Evolutionary conservation across 1,140 invertebrate species (phyloP), one percentile per base, ranked within the genome.

Genomic region (Diorhabda sublineata): DNA sequence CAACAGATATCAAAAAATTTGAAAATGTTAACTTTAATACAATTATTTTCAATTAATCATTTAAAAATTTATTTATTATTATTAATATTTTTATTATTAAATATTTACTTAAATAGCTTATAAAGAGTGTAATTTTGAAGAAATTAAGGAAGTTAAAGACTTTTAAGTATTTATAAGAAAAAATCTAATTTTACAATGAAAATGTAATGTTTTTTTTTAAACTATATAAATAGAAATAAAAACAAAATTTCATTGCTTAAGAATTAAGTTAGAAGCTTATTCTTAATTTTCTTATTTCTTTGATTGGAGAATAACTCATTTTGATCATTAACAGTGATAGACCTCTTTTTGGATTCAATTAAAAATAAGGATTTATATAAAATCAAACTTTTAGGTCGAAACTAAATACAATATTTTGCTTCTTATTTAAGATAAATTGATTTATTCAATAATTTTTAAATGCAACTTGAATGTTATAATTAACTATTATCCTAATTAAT

Each of bases 391-490:
- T 85, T 82, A 85, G 83, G 84, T 85, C 84, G 83, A 85, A 86
- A 86, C 83, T 86, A 84, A 83, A 81, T 82, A 79, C 80, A 83
- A 81, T 79, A 42, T 43, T 68, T 84, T 83, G 80, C 80, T 85
- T 84, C 82, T 82, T 85, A 85, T 82, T 84, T 79, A 73, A 83
- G 81, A 81, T 80, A 83, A 81, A 84, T 82, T 85, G 71, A 81
- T 72, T 73, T 68, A 80, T n/a, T n/a, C 75, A 84, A 83, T 86
- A 84, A 81, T 84, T 86, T 84, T 85, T 85, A 79, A 84, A 77
- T 86, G 85, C 84, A 87, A 87, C 82, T 85, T 80, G 86, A 85
- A 85, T 86, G 82, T 87, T 87, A 85, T 86, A 77, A 67, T 82
- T 84, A 87, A 87, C 83, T 87, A 86, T 81, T 82, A 83, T 83